These are phyloP conservation scores for Hystrix brachyura DNA, from an alignment of 2,113 vertebrate species.

Conservation along the genomic window DNA sequence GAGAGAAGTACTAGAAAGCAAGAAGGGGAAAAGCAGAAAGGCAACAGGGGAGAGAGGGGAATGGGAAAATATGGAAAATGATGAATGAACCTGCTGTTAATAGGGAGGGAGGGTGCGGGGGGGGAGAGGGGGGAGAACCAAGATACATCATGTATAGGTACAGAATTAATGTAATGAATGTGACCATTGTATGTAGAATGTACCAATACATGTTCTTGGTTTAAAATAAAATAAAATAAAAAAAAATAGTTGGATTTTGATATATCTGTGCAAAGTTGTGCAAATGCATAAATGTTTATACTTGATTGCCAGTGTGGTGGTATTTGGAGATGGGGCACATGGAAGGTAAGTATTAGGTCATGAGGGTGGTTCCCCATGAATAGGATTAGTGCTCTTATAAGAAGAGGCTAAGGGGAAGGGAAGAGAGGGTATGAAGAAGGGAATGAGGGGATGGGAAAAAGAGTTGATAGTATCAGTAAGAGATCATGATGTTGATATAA, in stretches of 20 bases:
- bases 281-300: background rate
- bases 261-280: conserved; percentile 9
- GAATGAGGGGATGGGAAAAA: background rate
- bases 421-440: background rate
- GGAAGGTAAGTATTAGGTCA: background rate
- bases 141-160: too few relatives aligned
- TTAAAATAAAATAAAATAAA: too few relatives aligned
- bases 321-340: background rate
- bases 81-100: too few relatives aligned
- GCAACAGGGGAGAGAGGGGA: too few relatives aligned
- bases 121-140: too few relatives aligned
- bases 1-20: too few relatives aligned
- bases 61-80: too few relatives aligned
- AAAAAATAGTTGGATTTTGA: conserved; percentile 25
- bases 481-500: background rate
- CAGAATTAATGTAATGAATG: too few relatives aligned
- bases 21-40: too few relatives aligned
- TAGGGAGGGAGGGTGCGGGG: too few relatives aligned
- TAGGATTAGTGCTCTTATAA: background rate
- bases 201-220: too few relatives aligned
- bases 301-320: background rate
- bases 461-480: background rate
- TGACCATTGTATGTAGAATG: too few relatives aligned
- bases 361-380: background rate
- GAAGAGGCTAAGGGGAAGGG: background rate